A percentile compares a stretch with the other conserved stretches of the same genome.
Conservation (phyloP, 1,140 invertebrate genomes). For the Drosophila busckii region DNA sequence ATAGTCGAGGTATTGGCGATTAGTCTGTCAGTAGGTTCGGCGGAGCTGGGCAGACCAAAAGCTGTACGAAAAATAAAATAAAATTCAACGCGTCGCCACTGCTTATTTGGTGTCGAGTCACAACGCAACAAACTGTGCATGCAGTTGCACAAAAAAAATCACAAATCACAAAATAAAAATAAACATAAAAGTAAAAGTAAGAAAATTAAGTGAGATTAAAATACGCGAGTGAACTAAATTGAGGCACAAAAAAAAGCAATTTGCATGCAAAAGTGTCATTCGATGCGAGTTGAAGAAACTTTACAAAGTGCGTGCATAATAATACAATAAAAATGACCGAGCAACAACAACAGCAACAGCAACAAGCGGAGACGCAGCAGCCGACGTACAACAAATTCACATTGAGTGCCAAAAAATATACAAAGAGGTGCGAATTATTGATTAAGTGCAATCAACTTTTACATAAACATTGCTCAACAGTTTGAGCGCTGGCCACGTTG, state of each 20-base stretch:
- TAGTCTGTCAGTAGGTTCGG: slow-evolving; percentile 44
- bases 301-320: slow-evolving; percentile 29
- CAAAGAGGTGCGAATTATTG: slow-evolving; percentile 46
- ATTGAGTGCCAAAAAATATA: slow-evolving; percentile 28
- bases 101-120: slow-evolving; percentile 24
- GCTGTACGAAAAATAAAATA: slow-evolving; percentile 39
- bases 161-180: slow-evolving; percentile 11
- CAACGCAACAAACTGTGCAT: slow-evolving; percentile 16
- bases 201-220: too few species aligned
- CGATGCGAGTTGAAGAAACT: slow-evolving; percentile 2
- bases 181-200: slow-evolving; percentile 16
- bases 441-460: slow-evolving; percentile 26
- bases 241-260: slow-evolving; percentile 21
- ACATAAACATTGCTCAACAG: slow-evolving; percentile 48
- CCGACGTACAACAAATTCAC: slow-evolving; percentile 16
- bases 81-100: slow-evolving; percentile 30
- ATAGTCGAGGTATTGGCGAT: slow-evolving; percentile 38
- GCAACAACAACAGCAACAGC: slow-evolving; percentile 20
- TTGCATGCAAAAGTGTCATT: slow-evolving; percentile 22
- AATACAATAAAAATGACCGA: slow-evolving; percentile 37
- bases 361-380: slow-evolving; percentile 3
- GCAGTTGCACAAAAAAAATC: not conserved
- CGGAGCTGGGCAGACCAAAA: slow-evolving; percentile 33
- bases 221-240: slow-evolving; percentile 2
- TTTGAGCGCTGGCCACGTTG: slow-evolving; percentile 41